Evolutionary conservation across 2,888 invertebrate species (phyloP).

Genomic region (Coremacera marginata): DNA sequence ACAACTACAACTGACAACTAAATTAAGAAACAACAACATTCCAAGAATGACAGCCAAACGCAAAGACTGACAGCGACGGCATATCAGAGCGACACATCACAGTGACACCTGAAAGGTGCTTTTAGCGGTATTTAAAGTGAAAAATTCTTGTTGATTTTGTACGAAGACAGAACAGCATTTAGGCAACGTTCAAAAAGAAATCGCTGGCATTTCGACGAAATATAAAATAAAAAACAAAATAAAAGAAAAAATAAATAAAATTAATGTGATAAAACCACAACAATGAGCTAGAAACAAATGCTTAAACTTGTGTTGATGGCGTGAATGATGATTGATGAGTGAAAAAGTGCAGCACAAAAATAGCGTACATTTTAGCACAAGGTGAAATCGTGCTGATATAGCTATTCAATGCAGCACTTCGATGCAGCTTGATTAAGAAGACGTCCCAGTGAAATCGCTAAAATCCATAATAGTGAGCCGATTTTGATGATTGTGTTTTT

Average conservation of each 20-base stretch:
- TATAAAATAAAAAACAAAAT: neutral
- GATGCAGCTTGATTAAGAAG: no score
- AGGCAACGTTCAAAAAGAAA: constrained; percentile 26
- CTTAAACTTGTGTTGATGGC: neutral
- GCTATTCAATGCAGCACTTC: neutral
- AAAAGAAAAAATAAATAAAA: neutral
- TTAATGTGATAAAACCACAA: neutral
- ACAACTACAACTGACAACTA: neutral
- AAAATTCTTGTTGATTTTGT: constrained; percentile 27
- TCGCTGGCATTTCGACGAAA: constrained; percentile 35
- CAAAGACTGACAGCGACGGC: constrained; percentile 8
- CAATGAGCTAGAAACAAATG: neutral
- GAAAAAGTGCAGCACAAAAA: constrained; percentile 9
- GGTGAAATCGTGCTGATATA: neutral
- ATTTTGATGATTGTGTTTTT: no score
- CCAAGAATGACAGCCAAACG: constrained; percentile 10
- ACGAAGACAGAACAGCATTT: neutral
- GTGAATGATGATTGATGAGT: constrained; percentile 22
- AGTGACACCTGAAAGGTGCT: constrained; percentile 57
- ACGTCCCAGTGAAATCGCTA: no score
- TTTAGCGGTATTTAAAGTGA: constrained; percentile 53
- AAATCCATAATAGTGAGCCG: no score
- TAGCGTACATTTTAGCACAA: constrained; percentile 9
- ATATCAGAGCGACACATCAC: constrained; percentile 12
- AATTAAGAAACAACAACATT: constrained; percentile 21